These are phyloP conservation scores for Alectoris magna DNA, from an alignment of 2,797 vertebrate genomes.

Conservation along the genomic window DNA sequence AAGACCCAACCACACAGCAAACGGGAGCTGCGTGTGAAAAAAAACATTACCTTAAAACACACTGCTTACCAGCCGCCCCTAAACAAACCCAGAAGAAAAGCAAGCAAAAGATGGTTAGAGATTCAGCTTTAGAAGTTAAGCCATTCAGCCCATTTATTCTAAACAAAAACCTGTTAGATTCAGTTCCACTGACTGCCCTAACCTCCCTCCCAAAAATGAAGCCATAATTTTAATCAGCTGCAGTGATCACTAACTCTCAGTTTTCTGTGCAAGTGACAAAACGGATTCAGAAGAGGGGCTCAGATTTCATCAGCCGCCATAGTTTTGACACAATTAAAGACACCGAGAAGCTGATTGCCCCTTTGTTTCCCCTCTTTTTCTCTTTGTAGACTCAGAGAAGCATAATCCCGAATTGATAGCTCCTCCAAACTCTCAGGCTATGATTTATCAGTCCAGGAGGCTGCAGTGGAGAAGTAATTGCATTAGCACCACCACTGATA, in stretches of 20 bases:
- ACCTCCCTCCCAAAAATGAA: background rate
- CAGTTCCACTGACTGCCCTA: background rate
- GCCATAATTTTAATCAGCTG: background rate
- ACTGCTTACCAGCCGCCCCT: background rate
- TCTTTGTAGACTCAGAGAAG: background rate
- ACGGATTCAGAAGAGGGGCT: background rate
- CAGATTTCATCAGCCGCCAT: background rate
- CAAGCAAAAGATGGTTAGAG: background rate
- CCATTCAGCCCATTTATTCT: background rate
- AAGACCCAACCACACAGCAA: background rate
- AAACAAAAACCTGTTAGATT: background rate
- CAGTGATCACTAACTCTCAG: background rate
- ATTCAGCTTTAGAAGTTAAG: background rate
- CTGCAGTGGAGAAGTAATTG: slow-evolving; percentile 72
- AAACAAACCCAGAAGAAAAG: background rate
- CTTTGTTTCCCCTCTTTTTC: slow-evolving; percentile 16
- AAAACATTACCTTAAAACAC: background rate
- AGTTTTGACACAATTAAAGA: background rate
- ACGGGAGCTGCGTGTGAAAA: background rate
- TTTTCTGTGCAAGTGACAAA: background rate
- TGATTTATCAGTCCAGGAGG: slow-evolving; percentile 58
- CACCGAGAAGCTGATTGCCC: background rate
- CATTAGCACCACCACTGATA: slow-evolving; percentile 78
- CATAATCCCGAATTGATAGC: slow-evolving; percentile 68
- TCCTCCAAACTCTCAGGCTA: slow-evolving; percentile 50